phyloP scores from a whole-genome alignment of 37 sponge, comb jelly and placozoan species.

The Spongia lamella region DNA sequence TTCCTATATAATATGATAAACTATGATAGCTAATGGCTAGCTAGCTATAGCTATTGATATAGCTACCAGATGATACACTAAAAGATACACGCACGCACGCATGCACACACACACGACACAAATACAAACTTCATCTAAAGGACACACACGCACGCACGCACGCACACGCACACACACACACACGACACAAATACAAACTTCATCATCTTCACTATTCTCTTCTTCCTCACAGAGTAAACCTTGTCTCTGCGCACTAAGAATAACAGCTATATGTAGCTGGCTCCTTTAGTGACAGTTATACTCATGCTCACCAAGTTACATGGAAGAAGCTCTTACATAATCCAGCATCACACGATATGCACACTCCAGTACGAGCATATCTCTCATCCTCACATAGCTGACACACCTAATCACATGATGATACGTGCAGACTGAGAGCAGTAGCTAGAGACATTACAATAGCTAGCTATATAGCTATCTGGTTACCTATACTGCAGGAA shows the following conservation, averaged over 20 bases:
- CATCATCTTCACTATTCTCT: conserved; percentile 39
- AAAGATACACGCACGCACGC: too few relatives aligned
- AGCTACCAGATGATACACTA: too few relatives aligned
- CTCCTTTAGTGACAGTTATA: neutral
- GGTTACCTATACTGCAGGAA: too few relatives aligned
- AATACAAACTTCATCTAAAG: too few relatives aligned
- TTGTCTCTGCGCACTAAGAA: conserved; percentile 76
- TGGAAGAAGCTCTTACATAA: conserved; percentile 83
- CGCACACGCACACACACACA: too few relatives aligned
- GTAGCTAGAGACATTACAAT: too few relatives aligned
- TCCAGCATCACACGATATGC: conserved; percentile 90
- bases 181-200: neutral
- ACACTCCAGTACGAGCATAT: conserved; percentile 65
- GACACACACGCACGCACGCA: too few relatives aligned
- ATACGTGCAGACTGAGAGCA: neutral
- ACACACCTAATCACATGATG: conserved; percentile 34
- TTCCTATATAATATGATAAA: neutral
- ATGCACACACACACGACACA: too few relatives aligned
- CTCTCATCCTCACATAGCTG: conserved; percentile 70
- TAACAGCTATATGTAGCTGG: neutral
- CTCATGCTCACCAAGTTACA: conserved; percentile 71
- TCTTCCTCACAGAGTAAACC: conserved; percentile 84
- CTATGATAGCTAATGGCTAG: too few relatives aligned
- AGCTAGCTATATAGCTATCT: too few relatives aligned
- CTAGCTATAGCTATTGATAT: too few relatives aligned